Evolutionary conservation across 2,888 invertebrate species (phyloP).

Genomic region (Pachycephus smyrnensis): DNA sequence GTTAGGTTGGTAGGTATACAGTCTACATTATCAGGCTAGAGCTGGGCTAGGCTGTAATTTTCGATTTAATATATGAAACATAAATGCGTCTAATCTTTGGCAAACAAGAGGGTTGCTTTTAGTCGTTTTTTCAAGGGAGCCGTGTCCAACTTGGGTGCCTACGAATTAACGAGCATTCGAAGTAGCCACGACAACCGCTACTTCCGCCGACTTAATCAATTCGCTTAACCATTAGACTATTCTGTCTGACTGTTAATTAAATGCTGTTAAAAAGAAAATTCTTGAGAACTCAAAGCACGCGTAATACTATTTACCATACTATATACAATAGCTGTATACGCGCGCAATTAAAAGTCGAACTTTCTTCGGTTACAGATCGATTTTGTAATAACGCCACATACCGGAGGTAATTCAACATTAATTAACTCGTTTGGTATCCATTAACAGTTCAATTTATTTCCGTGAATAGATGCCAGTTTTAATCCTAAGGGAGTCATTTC

Average conservation of each 20-base stretch:
- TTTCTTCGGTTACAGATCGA: neutral
- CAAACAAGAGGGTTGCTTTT: conserved; percentile 11
- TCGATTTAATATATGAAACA: conserved; percentile 38
- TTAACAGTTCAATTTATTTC: conserved; percentile 12
- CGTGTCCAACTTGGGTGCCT: neutral
- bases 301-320: neutral
- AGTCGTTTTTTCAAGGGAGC: neutral
- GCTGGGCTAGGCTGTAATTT: conserved; percentile 43
- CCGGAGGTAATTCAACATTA: conserved; percentile 33
- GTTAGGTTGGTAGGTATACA: neutral
- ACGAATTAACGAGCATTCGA: neutral
- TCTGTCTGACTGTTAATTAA: neutral
- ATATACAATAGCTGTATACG: neutral
- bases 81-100: conserved; percentile 17
- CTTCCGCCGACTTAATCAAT: neutral
- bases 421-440: conserved; percentile 32
- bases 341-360: neutral
- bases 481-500: conserved; percentile 46
- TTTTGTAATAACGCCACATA: neutral
- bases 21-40: neutral
- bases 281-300: neutral
- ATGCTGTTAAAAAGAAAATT: neutral
- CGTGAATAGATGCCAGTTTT: conserved; percentile 23
- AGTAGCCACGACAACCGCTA: neutral
- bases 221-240: neutral